Percentiles rank a stretch among this genome's conserved stretches.
Evolutionary conservation across 2,888 invertebrate species (phyloP).

Genomic region (Chrysina gloriosa): DNA sequence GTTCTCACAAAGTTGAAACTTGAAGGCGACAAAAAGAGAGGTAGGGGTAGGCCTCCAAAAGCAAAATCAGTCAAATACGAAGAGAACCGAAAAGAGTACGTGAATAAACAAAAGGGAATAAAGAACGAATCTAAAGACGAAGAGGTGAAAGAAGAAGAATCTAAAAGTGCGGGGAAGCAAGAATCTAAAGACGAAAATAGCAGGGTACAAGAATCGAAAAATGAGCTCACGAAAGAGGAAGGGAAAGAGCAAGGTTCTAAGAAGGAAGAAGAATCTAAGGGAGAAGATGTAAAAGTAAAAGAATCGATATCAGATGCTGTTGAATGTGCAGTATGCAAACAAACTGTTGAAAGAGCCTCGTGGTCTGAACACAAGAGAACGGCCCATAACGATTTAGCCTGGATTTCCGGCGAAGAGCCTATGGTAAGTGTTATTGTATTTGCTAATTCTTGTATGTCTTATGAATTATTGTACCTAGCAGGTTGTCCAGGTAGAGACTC

Average conservation of each 20-base stretch:
- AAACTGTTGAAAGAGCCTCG: constrained; percentile 64
- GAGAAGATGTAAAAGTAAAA: constrained; percentile 4
- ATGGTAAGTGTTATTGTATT: constrained; percentile 63
- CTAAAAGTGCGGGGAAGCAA: constrained; percentile 9
- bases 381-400: constrained; percentile 70
- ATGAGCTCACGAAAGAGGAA: too few relatives aligned
- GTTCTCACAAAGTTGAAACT: too few relatives aligned
- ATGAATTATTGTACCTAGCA: constrained; percentile 34
- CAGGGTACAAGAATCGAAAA: too few relatives aligned
- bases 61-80: too few relatives aligned
- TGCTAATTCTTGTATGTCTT: constrained; percentile 19
- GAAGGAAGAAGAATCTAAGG: neutral
- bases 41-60: too few relatives aligned
- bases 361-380: constrained; percentile 65
- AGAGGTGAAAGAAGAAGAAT: constrained; percentile 2
- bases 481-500: constrained; percentile 36
- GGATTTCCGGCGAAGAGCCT: constrained; percentile 68
- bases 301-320: constrained; percentile 7
- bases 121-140: neutral
- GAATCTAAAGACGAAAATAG: neutral
- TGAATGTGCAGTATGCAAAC: constrained; percentile 67
- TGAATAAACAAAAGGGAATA: neutral
- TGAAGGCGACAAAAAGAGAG: too few relatives aligned
- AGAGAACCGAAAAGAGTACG: neutral
- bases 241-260: too few relatives aligned